Evolutionary conservation across 1,140 invertebrate species (phyloP).

Genomic region (Planococcus citri): DNA sequence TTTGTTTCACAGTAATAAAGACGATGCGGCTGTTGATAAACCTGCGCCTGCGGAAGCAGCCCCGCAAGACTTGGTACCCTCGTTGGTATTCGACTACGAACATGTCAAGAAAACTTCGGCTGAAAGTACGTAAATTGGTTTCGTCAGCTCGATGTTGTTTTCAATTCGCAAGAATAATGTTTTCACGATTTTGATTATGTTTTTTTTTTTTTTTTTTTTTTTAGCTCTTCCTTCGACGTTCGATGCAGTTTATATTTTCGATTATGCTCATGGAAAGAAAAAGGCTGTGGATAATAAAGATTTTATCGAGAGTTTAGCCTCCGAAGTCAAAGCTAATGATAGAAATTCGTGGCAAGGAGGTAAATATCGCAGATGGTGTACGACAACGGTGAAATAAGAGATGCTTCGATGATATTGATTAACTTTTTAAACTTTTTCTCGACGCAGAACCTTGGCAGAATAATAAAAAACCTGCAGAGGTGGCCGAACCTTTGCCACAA

Average conservation of each 20-base stretch:
- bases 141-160: too few species aligned
- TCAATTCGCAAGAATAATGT: too few species aligned
- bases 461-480: not conserved
- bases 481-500: not conserved
- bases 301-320: not conserved
- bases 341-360: not conserved
- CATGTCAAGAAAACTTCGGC: not conserved
- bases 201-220: not conserved
- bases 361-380: not conserved
- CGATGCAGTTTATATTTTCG: not conserved
- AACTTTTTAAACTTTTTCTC: too few species aligned
- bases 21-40: not conserved
- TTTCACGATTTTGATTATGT: too few species aligned
- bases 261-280: slow-evolving; percentile 5
- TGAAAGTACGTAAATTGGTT: not conserved
- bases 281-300: not conserved
- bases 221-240: not conserved
- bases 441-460: too few species aligned
- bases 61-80: not conserved
- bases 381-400: too few species aligned
- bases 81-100: not conserved
- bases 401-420: too few species aligned
- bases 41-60: not conserved
- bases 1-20: slow-evolving; percentile 25
- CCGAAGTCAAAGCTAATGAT: not conserved